These are phyloP conservation scores for Lydus trimaculatus DNA, from an alignment of 2,888 invertebrate genomes.

Conservation along the genomic window DNA sequence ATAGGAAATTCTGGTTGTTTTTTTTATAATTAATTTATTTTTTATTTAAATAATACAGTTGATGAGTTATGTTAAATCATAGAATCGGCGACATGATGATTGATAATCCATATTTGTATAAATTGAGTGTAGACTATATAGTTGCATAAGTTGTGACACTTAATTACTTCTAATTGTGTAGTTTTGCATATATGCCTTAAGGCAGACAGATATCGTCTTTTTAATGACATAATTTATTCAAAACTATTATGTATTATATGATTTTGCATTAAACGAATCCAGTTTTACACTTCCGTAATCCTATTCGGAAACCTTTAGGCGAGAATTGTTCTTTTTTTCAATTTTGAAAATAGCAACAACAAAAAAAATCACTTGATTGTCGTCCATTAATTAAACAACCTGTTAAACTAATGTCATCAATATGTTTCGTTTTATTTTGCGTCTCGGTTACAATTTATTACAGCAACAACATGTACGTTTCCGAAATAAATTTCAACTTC, in stretches of 20 bases:
- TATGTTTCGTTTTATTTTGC: not conserved
- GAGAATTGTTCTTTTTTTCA: not conserved
- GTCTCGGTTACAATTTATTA: conserved; percentile 33
- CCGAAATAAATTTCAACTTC: conserved; percentile 3
- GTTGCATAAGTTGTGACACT: conserved; percentile 24
- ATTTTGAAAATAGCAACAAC: too few species aligned
- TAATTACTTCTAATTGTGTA: conserved; percentile 25
- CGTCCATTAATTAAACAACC: conserved; percentile 15
- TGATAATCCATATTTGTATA: conserved; percentile 17
- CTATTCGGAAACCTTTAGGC: conserved; percentile 6
- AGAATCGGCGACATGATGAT: conserved; percentile 11
- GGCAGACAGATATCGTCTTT: conserved; percentile 26
- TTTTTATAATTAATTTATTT: conserved; percentile 7
- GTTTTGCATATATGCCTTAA: conserved; percentile 18
- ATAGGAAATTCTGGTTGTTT: not conserved
- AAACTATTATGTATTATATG: conserved; percentile 14
- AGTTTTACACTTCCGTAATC: conserved; percentile 1
- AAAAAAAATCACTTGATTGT: not conserved
- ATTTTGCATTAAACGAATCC: conserved; percentile 15
- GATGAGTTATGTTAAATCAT: conserved; percentile 1
- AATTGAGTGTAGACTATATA: conserved; percentile 10
- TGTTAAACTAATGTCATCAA: conserved; percentile 11
- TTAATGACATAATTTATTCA: conserved; percentile 28
- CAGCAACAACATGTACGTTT: conserved; percentile 19
- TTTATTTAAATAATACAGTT: too few species aligned